These are phyloP conservation scores for Chymomyza costata DNA, from an alignment of 1,140 invertebrate genomes.

Conservation along the genomic window DNA sequence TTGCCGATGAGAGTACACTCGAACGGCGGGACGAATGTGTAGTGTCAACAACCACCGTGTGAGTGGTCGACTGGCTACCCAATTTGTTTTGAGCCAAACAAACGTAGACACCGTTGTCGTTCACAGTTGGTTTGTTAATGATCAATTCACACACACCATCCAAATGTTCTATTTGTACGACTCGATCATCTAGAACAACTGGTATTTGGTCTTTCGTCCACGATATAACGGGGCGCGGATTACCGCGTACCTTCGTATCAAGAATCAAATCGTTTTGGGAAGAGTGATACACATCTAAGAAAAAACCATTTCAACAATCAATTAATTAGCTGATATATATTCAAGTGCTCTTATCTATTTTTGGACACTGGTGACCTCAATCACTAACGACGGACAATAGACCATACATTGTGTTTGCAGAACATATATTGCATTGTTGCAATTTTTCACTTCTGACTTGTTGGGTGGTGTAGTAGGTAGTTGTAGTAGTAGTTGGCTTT, in stretches of 20 bases:
- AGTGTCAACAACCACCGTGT: conserved; percentile 68
- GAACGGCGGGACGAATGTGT: conserved; percentile 57
- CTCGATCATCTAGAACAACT: conserved; percentile 78
- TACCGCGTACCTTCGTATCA: conserved; percentile 85
- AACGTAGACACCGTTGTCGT: conserved; percentile 82
- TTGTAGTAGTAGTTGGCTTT: conserved; percentile 31
- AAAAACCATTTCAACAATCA: conserved; percentile 36
- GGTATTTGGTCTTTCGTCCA: conserved; percentile 85
- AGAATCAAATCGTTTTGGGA: conserved; percentile 84
- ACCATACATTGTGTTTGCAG: conserved; percentile 21
- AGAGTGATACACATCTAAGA: conserved; percentile 81
- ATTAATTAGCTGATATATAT: conserved; percentile 47
- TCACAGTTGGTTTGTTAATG: conserved; percentile 80
- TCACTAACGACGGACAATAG: conserved; percentile 19
- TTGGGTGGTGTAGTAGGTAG: conserved; percentile 15
- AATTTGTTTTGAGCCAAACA: conserved; percentile 83
- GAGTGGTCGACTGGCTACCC: conserved; percentile 63
- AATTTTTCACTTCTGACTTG: conserved; percentile 6
- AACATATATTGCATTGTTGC: not conserved
- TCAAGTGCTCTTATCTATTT: conserved; percentile 39
- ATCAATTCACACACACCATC: conserved; percentile 85
- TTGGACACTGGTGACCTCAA: conserved; percentile 56
- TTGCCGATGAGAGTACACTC: conserved; percentile 47
- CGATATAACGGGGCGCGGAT: conserved; percentile 84
- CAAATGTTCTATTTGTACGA: conserved; percentile 81